Conservation (phyloP, 2,888 invertebrate genomes). For the Eupithecia subumbrata region DNA sequence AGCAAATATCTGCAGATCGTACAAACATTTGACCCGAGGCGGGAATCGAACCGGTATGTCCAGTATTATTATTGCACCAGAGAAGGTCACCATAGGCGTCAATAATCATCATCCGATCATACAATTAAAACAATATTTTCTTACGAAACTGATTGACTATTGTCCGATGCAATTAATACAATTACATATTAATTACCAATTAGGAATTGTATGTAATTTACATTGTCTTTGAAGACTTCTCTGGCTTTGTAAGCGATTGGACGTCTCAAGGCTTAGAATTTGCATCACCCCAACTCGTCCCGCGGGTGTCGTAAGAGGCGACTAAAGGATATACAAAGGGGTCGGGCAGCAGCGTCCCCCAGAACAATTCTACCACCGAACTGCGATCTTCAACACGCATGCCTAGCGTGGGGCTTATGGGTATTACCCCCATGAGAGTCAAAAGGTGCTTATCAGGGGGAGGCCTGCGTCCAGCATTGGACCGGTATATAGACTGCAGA, state of each 20-base stretch:
- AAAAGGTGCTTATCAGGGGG: no score
- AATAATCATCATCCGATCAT: not conserved
- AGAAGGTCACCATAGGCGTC: not conserved
- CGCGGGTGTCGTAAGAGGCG: no score
- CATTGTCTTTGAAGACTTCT: not conserved
- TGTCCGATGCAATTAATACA: not conserved
- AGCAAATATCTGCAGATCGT: no score
- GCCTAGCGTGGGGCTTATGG: no score
- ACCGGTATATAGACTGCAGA: no score
- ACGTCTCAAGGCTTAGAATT: not conserved
- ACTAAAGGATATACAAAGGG: no score
- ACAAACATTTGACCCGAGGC: not conserved
- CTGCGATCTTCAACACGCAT: no score
- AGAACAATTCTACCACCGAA: no score
- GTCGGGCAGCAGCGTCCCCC: no score
- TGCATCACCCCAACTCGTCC: no score
- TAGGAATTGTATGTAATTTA: constrained; percentile 5
- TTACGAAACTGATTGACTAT: constrained; percentile 6
- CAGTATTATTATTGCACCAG: not conserved
- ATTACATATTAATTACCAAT: constrained; percentile 3
- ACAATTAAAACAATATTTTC: constrained; percentile 4
- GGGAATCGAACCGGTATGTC: not conserved
- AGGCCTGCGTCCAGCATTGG: no score
- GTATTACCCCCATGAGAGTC: no score
- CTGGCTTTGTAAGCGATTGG: not conserved